Conservation (phyloP, 2,888 invertebrate species). For the Anthophora plumipes region DNA sequence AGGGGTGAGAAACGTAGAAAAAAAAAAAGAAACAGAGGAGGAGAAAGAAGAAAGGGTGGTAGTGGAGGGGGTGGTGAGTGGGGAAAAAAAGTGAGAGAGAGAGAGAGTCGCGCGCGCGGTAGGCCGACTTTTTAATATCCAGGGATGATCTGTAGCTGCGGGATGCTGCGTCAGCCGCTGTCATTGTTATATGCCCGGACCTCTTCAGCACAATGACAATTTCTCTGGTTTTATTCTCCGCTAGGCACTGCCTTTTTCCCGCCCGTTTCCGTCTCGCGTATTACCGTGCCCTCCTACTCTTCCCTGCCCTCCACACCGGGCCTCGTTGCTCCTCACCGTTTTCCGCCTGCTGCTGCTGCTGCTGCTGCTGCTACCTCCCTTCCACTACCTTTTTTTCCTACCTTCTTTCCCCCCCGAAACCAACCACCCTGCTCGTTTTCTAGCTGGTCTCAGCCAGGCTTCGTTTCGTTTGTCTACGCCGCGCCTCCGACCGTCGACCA, state of each 20-base stretch:
- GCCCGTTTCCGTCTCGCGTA: conserved; percentile 74
- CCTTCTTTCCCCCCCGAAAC: conserved; percentile 11
- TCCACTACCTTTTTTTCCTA: not conserved
- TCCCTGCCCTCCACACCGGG: conserved; percentile 3
- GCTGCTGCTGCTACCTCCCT: not conserved
- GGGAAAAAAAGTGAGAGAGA: conserved; percentile 32
- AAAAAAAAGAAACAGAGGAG: conserved; percentile 59
- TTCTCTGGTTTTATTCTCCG: conserved; percentile 84
- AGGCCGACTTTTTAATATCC: conserved; percentile 84
- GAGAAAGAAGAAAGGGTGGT: conserved; percentile 36
- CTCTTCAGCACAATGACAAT: conserved; percentile 85
- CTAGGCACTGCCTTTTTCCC: conserved; percentile 79
- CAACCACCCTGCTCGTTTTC: conserved; percentile 38
- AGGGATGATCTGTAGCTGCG: conserved; percentile 84
- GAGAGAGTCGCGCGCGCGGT: conserved; percentile 66
- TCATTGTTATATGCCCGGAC: conserved; percentile 84
- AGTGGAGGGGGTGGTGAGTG: conserved; percentile 3
- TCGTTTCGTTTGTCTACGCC: conserved; percentile 53
- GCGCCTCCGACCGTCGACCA: conserved; percentile 50
- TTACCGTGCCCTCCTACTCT: conserved; percentile 66
- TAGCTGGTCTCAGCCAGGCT: conserved; percentile 44
- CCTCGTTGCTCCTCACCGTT: conserved; percentile 37
- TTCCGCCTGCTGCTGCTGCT: conserved; percentile 7
- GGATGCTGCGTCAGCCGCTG: conserved; percentile 84
- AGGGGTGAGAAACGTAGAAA: conserved; percentile 56